phyloP scores from a whole-genome alignment of 2,113 vertebrate genomes.

The Siniperca knerii region DNA sequence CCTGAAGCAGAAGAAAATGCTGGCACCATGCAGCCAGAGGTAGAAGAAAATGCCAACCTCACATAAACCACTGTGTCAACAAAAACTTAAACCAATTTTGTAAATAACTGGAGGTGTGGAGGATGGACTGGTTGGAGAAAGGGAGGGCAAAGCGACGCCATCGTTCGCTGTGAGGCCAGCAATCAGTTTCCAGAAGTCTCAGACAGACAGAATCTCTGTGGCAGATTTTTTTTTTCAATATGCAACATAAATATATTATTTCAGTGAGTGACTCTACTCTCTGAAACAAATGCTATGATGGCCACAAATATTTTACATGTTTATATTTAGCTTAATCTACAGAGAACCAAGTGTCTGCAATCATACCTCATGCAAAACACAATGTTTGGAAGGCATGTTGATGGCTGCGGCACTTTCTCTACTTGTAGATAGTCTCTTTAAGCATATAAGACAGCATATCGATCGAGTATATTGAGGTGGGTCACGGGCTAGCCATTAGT shows the following conservation, averaged over 20 bases:
- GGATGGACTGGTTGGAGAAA: constrained; percentile 17
- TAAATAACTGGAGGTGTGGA: constrained; percentile 35
- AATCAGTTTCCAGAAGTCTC: constrained; percentile 20
- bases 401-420: constrained; percentile 33
- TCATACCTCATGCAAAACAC: constrained; percentile 19
- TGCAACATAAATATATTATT: background rate
- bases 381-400: constrained; percentile 16
- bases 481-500: constrained; percentile 70
- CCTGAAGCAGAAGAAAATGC: constrained; percentile 41
- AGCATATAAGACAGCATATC: constrained; percentile 52
- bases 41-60: constrained; percentile 19
- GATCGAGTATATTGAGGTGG: constrained; percentile 55
- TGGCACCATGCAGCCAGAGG: constrained; percentile 36
- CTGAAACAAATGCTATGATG: background rate
- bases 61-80: constrained; percentile 50
- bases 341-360: constrained; percentile 7
- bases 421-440: constrained; percentile 57
- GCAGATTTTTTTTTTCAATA: background rate
- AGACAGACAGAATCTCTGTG: background rate
- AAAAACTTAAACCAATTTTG: constrained; percentile 54
- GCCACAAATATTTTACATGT: background rate
- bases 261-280: background rate
- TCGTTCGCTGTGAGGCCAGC: background rate
- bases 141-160: background rate
- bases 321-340: background rate